Evolutionary conservation across 1,140 invertebrate species (phyloP), one percentile per base, ranked within the genome.

Genomic region (Sitophilus oryzae): DNA sequence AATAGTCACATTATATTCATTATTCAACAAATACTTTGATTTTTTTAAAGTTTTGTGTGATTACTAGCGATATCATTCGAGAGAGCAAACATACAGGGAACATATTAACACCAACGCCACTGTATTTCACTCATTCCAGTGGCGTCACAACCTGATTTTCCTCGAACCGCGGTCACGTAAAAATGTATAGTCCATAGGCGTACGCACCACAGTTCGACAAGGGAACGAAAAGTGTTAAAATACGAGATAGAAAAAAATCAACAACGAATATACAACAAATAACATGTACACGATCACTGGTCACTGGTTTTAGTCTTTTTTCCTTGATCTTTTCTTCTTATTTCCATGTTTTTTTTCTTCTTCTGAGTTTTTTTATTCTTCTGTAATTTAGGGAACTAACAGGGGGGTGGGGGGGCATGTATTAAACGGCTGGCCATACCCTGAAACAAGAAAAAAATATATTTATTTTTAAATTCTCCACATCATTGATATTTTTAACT

Each of bases 371-470:
- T 64, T 50, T 62, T 62, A 66, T 63, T 67, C 63, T 65, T 64
- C 64, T 47, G 11, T 30, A 30, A 6, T 30, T 30, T 30, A 30
- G 25, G 5, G 11, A 30, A 30, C 25, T 30, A 30, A 30, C 25
- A 5, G 25, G 5, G 25, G 25, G 11, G n/a, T 11, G 25, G 25
- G 11, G n/a, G 14, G 44, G 21, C 5, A 20, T 57, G 23, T 62
- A 69, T 80, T 80, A 78, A 73, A 80, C 77, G 61, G 78, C 74
- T 65, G 79, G 78, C 77, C 78, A 80, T 52, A 80, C 79, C 66
- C 79, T 80, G 78, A 2, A 77, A 79, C 62, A 70, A 65, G 66
- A 60, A 56, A 66, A 63, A 60, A 2, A 52, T n/a, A 36, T n/a
- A 16, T 30, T 34, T n/a, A 9, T 14, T 15, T 3, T n/a, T n/a